Conservation (phyloP, 2,113 vertebrate genomes). For the Alethe diademata region DNA sequence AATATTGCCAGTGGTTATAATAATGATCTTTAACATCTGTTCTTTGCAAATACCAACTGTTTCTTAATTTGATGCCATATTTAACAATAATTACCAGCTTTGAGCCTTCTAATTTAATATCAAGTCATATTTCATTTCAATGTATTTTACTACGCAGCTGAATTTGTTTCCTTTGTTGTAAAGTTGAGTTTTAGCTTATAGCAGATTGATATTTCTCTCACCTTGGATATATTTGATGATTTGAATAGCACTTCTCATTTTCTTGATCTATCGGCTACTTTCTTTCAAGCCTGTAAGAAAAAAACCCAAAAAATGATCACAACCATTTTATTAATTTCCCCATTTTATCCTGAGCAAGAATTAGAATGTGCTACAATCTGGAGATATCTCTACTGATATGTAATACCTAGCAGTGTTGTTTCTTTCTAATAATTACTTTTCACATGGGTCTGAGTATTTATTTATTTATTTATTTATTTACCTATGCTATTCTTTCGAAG, state of each 20-base stretch:
- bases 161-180: not conserved
- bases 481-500: not conserved
- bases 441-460: fast-evolving
- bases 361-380: not conserved
- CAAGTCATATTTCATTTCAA: not conserved
- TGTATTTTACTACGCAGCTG: not conserved
- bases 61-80: slow-evolving; percentile 5
- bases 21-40: slow-evolving; percentile 45
- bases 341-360: not conserved
- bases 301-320: fast-evolving
- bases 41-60: slow-evolving; percentile 22
- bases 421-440: not conserved
- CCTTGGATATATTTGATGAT: not conserved
- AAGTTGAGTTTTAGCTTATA: not conserved
- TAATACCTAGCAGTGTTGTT: not conserved
- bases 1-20: slow-evolving; percentile 12
- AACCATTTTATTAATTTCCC: not conserved
- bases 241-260: not conserved
- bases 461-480: too few relatives aligned
- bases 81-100: not conserved
- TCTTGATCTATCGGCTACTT: not conserved
- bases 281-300: not conserved
- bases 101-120: not conserved
- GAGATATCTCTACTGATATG: not conserved
- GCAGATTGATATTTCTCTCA: not conserved